These are phyloP conservation scores for Mesopsocus fuscifrons DNA, from an alignment of 2,888 invertebrate species.

Conservation along the genomic window DNA sequence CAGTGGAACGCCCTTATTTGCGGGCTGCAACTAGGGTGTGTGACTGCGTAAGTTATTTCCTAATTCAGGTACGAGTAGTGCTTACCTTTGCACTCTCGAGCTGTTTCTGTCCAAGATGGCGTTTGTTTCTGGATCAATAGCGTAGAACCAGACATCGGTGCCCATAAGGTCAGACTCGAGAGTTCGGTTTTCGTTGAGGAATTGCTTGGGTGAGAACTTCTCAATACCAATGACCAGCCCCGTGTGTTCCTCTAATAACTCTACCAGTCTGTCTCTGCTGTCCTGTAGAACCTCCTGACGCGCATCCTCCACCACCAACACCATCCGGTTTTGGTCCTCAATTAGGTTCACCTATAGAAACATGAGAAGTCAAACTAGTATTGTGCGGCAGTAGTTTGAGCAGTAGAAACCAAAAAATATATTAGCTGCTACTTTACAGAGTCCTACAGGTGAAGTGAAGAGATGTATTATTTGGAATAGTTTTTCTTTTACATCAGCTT, in stretches of 20 bases:
- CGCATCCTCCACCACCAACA: slow-evolving; percentile 55
- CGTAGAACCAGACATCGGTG: slow-evolving; percentile 76
- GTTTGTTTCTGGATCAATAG: slow-evolving; percentile 60
- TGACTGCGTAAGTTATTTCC: too few species aligned
- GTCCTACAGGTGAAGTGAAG: too few species aligned
- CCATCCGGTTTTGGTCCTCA: slow-evolving; percentile 52
- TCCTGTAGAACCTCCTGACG: slow-evolving; percentile 47
- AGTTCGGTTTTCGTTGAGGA: slow-evolving; percentile 52
- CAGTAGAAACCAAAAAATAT: neutral
- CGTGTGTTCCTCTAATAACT: slow-evolving; percentile 48
- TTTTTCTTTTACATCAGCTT: too few species aligned
- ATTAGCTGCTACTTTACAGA: slow-evolving; percentile 7
- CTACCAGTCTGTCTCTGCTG: slow-evolving; percentile 33
- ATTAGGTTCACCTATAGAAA: slow-evolving; percentile 50
- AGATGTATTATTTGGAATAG: too few species aligned
- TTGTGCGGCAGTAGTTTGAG: slow-evolving; percentile 4
- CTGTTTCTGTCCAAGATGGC: slow-evolving; percentile 53
- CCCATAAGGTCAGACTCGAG: slow-evolving; percentile 48
- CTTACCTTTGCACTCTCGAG: slow-evolving; percentile 45
- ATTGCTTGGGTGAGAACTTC: slow-evolving; percentile 59
- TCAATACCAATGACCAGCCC: slow-evolving; percentile 65
- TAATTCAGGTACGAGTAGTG: too few species aligned
- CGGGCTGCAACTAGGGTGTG: too few species aligned
- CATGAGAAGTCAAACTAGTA: slow-evolving; percentile 7
- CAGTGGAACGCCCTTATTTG: too few species aligned